Base-by-base conservation (phyloP, 2,113 vertebrate genomes). In the Ceratotherium simum region DNA sequence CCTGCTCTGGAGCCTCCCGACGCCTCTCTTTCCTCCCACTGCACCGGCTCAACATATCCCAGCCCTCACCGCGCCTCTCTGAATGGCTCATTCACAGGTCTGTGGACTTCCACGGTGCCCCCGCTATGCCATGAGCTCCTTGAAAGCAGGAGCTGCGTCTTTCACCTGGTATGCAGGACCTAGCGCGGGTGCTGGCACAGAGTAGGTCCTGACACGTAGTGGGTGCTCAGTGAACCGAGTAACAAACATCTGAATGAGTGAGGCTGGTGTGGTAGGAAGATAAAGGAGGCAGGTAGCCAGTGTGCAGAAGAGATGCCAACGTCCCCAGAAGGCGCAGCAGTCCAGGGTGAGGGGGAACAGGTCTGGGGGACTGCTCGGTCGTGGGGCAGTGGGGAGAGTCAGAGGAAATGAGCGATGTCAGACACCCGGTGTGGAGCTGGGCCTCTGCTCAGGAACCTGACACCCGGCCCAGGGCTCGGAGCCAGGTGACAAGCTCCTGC, bases 291-390 rank as follows among this genome's bases (percentile, higher is more conserved):
- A 11, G 58, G 29, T 1, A 31, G 39, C 36, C 18, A 31, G 33
- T 25, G 27, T 89, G 51, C 54, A 83, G 31, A 21, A 93, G 46
- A 91, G 76, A 67, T 48, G 60, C 23, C 65, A 62, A 17, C 6
- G 31, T 85, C 48, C 12, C 62, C 25, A 46, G 83, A 64, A 54
- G 33, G 48, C 36, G 36, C 8, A 6, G 85, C 4, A 33, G 58
- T 51, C 10, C 56, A 33, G 72, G 51, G 25, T 8, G 23, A 92
- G 11, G 33, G 23, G 2, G n/a, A 29, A 17, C 31, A n/a, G 80
- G 33, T 8, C 54, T 10, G 1, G 8, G 82, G 79, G 70, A 4
- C 8, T 4, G 5, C 36, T n/a, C 1, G 11, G 33, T 48, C 0
- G 0, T 6, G 10, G 39, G 82, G 12, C 11, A 12, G n/a, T 14